A percentile compares a stretch with the other conserved stretches of the same genome.
Conservation (phyloP, 2,113 vertebrate species). For the Syngnathus typhle region DNA sequence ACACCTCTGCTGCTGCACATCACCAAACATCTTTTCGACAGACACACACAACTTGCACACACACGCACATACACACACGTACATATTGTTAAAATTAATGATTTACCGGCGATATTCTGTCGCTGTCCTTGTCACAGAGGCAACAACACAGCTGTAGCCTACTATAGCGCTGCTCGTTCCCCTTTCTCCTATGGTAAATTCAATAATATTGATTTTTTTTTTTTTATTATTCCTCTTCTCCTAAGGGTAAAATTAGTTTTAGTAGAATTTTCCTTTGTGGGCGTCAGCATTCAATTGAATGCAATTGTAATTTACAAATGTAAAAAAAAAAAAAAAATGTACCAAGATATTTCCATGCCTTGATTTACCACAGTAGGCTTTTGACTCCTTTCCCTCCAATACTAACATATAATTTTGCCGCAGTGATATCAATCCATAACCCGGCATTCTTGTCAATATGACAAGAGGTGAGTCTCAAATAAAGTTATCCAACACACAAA, state of each 20-base stretch:
- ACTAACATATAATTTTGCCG: too few relatives aligned
- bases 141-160: neutral
- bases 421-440: too few relatives aligned
- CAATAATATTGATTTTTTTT: too few relatives aligned
- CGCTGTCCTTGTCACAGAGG: neutral
- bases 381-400: too few relatives aligned
- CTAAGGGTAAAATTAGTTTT: too few relatives aligned
- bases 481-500: slow-evolving; percentile 4
- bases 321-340: too few relatives aligned
- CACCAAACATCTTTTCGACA: slow-evolving; percentile 3
- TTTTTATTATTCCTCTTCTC: too few relatives aligned
- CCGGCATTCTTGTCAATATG: neutral
- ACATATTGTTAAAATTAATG: neutral
- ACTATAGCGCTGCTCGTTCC: neutral
- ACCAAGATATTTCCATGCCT: too few relatives aligned
- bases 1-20: neutral
- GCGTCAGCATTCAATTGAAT: too few relatives aligned
- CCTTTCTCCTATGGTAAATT: neutral
- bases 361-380: too few relatives aligned
- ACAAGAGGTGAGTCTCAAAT: neutral
- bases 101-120: neutral
- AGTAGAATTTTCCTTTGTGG: neutral
- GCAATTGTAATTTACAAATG: too few relatives aligned
- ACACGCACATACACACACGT: neutral
- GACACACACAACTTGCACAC: neutral